Evolutionary conservation across 1,140 invertebrate genomes (phyloP), one percentile per base, ranked within the genome.

Genomic region (Cydia fagiglandana): DNA sequence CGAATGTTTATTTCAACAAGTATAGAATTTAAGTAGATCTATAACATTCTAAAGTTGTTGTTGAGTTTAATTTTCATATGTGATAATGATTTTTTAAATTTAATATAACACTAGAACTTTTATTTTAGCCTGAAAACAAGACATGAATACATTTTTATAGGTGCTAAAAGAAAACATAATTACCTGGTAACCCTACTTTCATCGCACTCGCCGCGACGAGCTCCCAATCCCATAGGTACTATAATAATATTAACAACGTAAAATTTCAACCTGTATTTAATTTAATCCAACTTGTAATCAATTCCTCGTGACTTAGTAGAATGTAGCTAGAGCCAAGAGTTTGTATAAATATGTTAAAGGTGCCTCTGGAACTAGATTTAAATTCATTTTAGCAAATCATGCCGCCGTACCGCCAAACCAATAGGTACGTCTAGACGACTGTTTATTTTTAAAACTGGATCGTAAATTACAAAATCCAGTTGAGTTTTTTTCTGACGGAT

Each of bases 391-490:
- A 56, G 56, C 56, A 20, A 24, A 61, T 61, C 56, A 61, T 61
- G 17, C 9, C 7, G 56, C 24, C 56, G 20, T 20, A 10, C 20
- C 20, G 20, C 20, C 7, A 61, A 61, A 61, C 17, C 6, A 61
- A 24, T 10, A n/a, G 0, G 50, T 17, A 24, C 17, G 56, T 20
- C 56, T 61, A 61, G 17, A 47, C 50, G 47, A 56, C 53, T 24
- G 56, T 61, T 61, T 61, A 61, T 61, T 61, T 61, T 61, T 61
- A 24, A 61, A 61, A 61, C 56, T 24, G 56, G 56, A 61, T 61
- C 56, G 56, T 24, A 61, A 61, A 24, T 61, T 24, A 61, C 56
- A 24, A 20, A 61, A 3, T 61, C 56, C 9, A 4, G 56, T 61
- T 12, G 56, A 56, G 50, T 50, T 15, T 47, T 45, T 61, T 24